Conservation (phyloP, 2,113 vertebrate genomes). For the Sterrhoptilus dennistouni region DNA sequence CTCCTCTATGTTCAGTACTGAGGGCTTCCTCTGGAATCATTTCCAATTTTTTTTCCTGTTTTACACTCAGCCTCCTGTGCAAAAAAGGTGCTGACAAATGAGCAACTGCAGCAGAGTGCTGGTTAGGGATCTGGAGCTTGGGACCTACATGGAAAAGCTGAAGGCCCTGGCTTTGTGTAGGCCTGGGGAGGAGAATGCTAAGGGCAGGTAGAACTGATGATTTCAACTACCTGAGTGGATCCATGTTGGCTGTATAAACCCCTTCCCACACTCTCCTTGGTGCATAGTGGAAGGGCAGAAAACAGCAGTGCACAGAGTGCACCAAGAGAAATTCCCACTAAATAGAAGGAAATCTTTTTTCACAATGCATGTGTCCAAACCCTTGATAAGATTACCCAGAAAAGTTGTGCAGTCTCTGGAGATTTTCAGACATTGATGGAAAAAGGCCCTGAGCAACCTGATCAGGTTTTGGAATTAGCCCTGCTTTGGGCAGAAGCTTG, state of each 20-base stretch:
- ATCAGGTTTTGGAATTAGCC: background rate
- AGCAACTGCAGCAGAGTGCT: background rate
- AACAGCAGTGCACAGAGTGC: background rate
- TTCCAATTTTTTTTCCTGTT: background rate
- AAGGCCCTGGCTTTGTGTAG: background rate
- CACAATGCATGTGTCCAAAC: background rate
- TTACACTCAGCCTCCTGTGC: background rate
- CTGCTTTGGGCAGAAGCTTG: background rate
- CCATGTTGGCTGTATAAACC: background rate
- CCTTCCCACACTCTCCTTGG: background rate
- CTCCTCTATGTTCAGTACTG: background rate
- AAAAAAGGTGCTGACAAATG: background rate
- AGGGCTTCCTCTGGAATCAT: background rate
- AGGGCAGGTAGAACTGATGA: background rate
- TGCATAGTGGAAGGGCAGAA: fast-evolving
- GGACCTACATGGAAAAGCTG: background rate
- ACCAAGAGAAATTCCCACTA: background rate
- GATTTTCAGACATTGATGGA: background rate
- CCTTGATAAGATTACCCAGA: background rate
- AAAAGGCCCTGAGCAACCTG: background rate
- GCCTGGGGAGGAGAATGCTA: background rate
- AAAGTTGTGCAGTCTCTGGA: background rate
- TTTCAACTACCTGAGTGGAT: background rate
- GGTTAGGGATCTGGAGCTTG: background rate
- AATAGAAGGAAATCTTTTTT: background rate